Evolutionary conservation across 2,888 invertebrate species (phyloP), one percentile per base, ranked within the genome.

Genomic region (Synanthedon myopaeformis): DNA sequence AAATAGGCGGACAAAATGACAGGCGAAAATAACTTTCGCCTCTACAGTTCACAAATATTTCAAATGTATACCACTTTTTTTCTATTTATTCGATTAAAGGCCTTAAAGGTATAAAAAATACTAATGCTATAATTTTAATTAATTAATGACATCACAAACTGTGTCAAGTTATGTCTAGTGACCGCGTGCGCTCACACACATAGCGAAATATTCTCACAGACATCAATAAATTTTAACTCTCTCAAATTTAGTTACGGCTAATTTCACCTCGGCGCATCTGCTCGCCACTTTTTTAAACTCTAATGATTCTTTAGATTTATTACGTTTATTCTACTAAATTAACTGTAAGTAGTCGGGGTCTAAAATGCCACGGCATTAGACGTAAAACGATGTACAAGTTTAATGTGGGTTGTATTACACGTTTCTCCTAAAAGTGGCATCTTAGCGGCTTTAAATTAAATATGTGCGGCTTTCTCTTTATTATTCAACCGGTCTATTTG

Each of bases 221-320:
- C 57, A 54, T 57, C 61, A 58, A 65, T 64, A 67, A 66, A 64
- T 63, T 63, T 65, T 69, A 64, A 58, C 61, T 58, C 63, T 58
- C 66, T 65, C 64, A 58, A 55, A 56, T 62, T 72, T 70, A 66
- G 73, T 62, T 65, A 68, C 70, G 72, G 70, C 64, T 67, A 73
- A 76, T 79, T 69, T 69, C 61, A 56, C 55, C 59, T 58, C 61
- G 53, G 52, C 64, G 60, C 64, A 59, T 59, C 63, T 55, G 55
- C 63, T 54, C 60, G 35, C 35, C 35, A 35, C 35, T 35, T 35
- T 64, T 66, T 69, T 67, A 67, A 63, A 59, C 59, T 64, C 61
- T 78, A 74, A 79, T 71, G 74, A 74, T 67, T 65, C 59, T 55
- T 63, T 63, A 64, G 69, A 78, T 76, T 76, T 77, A 79, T 77